Percentiles rank a stretch among this genome's conserved stretches.
Conservation (phyloP, 2,888 invertebrate species). For the Sinohyriopsis cumingii region DNA sequence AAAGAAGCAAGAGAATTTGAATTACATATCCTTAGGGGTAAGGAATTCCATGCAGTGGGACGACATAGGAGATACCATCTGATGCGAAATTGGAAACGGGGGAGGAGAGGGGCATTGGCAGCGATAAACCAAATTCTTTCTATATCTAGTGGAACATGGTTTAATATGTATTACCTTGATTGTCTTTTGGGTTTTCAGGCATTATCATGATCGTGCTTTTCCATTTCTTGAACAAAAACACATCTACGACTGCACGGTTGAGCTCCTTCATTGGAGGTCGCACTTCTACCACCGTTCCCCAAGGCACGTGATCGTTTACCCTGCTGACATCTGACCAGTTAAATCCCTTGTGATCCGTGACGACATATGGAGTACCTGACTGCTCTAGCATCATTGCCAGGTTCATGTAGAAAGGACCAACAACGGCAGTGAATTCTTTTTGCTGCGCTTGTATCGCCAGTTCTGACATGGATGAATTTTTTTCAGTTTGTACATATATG, state of each 20-base stretch:
- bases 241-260: conserved; percentile 60
- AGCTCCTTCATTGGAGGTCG: conserved; percentile 56
- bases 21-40: too few species aligned
- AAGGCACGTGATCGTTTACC: conserved; percentile 50
- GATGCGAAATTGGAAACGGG: too few species aligned
- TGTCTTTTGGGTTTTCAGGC: conserved; percentile 55
- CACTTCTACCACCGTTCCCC: conserved; percentile 59
- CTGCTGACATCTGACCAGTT: conserved; percentile 61
- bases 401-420: conserved; percentile 63
- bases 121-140: too few species aligned
- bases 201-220: conserved; percentile 57
- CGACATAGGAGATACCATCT: too few species aligned
- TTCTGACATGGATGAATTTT: background rate
- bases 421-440: conserved; percentile 45
- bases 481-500: background rate
- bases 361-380: conserved; percentile 53
- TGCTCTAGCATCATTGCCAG: conserved; percentile 58
- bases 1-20: too few species aligned
- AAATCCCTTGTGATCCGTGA: conserved; percentile 63
- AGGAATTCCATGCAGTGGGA: too few species aligned
- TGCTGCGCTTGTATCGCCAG: background rate
- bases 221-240: conserved; percentile 49
- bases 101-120: too few species aligned
- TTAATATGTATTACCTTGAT: conserved; percentile 44
- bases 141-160: too few species aligned